Conservation (phyloP, 2,113 vertebrate genomes). For the Tragelaphus buxtoni region DNA sequence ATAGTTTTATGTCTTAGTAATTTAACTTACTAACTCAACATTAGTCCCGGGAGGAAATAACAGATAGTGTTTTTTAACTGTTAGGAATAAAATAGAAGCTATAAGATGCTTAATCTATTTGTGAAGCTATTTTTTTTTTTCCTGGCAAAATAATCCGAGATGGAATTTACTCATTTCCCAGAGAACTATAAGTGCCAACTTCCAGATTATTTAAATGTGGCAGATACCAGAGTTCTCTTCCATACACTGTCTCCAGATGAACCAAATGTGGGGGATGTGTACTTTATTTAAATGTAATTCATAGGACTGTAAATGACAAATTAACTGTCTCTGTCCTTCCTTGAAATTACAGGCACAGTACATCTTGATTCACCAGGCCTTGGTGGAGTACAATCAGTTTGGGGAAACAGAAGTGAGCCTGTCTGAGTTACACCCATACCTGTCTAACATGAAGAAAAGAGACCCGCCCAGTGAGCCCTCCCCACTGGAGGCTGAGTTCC, state of each 20-base stretch:
- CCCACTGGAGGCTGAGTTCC: constrained; percentile 91
- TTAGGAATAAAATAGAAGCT: neutral
- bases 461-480: constrained; percentile 82
- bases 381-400: constrained; percentile 95
- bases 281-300: neutral
- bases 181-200: neutral
- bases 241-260: neutral
- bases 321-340: neutral
- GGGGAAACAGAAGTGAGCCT: constrained; percentile 93
- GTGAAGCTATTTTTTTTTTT: neutral
- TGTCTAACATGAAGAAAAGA: constrained; percentile 84
- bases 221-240: neutral
- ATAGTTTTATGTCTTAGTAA: neutral
- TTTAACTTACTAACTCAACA: neutral
- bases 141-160: neutral
- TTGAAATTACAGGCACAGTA: constrained; percentile 88
- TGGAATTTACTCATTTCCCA: neutral
- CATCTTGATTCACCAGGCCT: constrained; percentile 95
- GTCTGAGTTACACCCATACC: constrained; percentile 85
- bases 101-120: neutral
- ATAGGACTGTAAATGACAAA: rapidly evolving
- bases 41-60: neutral
- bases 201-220: neutral
- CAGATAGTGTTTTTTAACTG: neutral
- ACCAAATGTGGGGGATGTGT: neutral